Percentiles rank a stretch among this genome's conserved stretches.
phyloP scores from a whole-genome alignment of 2,888 invertebrate genomes.

The Drosophila kanekoi region DNA sequence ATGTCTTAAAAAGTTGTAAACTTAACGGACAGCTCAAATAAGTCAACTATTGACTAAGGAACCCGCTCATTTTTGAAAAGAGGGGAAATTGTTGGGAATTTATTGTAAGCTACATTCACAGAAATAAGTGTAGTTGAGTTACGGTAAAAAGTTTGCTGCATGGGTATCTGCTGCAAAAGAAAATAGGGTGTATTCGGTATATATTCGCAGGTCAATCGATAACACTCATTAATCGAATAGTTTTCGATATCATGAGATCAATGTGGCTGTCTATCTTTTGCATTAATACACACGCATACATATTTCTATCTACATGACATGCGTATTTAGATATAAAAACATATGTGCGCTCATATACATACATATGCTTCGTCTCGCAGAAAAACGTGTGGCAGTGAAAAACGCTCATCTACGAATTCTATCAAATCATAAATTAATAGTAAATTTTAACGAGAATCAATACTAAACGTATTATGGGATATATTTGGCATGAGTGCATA shows the following conservation, averaged over 20 bases:
- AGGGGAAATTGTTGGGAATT: no score
- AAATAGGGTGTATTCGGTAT: not conserved
- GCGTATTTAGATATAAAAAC: constrained; percentile 3
- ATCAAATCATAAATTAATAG: not conserved
- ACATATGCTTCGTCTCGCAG: not conserved
- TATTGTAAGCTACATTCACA: no score
- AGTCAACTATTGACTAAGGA: no score
- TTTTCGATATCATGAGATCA: constrained; percentile 14
- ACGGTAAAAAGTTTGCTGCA: no score
- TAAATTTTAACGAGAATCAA: not conserved
- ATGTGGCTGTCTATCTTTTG: constrained; percentile 16
- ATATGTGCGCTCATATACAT: not conserved
- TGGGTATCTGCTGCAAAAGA: no score
- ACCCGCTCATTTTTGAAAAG: no score
- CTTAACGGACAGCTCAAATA: no score
- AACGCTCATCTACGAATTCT: not conserved
- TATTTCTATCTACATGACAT: constrained; percentile 1
- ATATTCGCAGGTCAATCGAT: not conserved
- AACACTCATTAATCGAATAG: constrained; percentile 11
- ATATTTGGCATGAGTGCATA: not conserved
- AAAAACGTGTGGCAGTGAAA: constrained; percentile 13
- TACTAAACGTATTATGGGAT: not conserved
- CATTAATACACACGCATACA: not conserved
- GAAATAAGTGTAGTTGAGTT: no score
- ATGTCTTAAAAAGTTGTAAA: no score